Base-by-base conservation (phyloP, 2,797 vertebrate genomes). In the Halcyon badia region DNA sequence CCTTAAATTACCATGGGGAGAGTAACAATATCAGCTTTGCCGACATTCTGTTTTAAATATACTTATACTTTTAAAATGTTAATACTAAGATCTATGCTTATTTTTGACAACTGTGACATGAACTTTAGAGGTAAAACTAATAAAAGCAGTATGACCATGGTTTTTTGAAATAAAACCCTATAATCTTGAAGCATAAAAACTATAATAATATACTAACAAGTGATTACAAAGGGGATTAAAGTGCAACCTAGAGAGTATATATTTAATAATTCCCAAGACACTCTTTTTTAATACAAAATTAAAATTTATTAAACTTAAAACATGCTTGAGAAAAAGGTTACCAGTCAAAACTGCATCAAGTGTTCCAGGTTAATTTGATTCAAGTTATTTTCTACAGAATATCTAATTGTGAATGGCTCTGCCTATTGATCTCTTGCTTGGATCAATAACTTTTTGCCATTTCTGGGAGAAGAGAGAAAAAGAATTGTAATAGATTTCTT, bases 1-100 rank as follows among this genome's bases (percentile, higher is more conserved):
- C 64, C 72, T 90, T 57, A 95, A 95, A 97, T 97, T 97, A 96
- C 60, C 73, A 91, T 33, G 89, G 96, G 77, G 73, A 96, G 94
- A 95, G 89, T 57, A 90, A 69, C 70, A 96, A n/a, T 95, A 75
- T 44, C 49, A 84, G 83, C 48, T 95, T 94, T 82, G 46, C 44
- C 3, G 0, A 92, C 64, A 87, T 3, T 75, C 46, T 89, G 66
- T 65, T 97, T 96, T 87, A 96, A 94, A 82, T 26, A 76, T 58
- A 90, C 57, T 64, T 95, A 76, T 58, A 90, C 54, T 64, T 95
- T 57, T 52, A 68, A 97, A 95, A 89, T 44, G 96, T 60, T 73
- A 95, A 94, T 52, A 61, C 33, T 78, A 83, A 83, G 37, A 90
- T 88, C 52, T 52, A 35, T 65, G 41, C 90, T 95, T 89, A 93